These are phyloP conservation scores for Phortica okadai DNA, from an alignment of 2,888 invertebrate species.

Conservation along the genomic window DNA sequence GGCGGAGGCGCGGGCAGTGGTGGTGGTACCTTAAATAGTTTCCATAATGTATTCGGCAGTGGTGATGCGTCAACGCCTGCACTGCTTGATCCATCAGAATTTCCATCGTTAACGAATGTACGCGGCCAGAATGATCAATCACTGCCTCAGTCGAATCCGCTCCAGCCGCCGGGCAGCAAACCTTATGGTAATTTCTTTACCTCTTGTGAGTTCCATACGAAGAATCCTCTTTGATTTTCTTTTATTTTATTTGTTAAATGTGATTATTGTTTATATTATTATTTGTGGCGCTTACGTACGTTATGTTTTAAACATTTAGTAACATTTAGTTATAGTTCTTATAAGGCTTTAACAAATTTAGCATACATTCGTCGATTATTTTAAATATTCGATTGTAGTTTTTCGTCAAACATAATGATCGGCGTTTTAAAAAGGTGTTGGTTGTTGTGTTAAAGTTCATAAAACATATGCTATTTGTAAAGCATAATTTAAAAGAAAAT, in stretches of 20 bases:
- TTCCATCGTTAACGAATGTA: conserved; percentile 91
- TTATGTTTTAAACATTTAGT: no score
- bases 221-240: conserved; percentile 62
- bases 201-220: conserved; percentile 76
- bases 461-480: no score
- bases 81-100: conserved; percentile 92
- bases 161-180: conserved; percentile 93
- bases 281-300: background rate
- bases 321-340: background rate
- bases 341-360: background rate
- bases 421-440: background rate
- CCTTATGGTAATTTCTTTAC: conserved; percentile 86
- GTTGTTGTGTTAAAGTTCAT: background rate
- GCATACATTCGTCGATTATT: no score
- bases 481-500: no score
- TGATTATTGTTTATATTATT: conserved; percentile 37
- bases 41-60: conserved; percentile 89
- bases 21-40: conserved; percentile 82
- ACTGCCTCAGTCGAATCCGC: conserved; percentile 87
- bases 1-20: conserved; percentile 79
- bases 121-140: conserved; percentile 88
- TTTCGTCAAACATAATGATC: background rate
- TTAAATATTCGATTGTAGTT: no score
- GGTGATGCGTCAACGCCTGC: conserved; percentile 89
- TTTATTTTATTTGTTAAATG: conserved; percentile 50